phyloP scores from a whole-genome alignment of 2,888 invertebrate species.

The Chironomus tentans region DNA sequence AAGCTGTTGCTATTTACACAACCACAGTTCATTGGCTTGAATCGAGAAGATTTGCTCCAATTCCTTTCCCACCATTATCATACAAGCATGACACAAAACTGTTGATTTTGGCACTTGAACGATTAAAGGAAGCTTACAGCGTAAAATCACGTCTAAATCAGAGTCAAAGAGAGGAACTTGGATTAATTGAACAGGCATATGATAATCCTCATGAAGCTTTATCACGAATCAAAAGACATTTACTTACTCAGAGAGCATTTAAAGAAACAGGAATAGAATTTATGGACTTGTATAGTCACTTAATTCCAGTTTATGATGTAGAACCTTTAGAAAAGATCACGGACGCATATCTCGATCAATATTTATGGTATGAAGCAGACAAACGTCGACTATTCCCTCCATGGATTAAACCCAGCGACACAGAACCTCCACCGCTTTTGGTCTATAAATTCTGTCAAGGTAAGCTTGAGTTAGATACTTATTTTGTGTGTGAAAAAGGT shows the following conservation, averaged over 20 bases:
- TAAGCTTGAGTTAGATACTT: constrained; percentile 34
- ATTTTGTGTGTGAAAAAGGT: constrained; percentile 30
- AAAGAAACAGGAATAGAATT: constrained; percentile 99
- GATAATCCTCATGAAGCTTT: constrained; percentile 99
- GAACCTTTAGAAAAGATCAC: constrained; percentile 99
- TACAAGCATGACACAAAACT: constrained; percentile 99
- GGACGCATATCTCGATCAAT: constrained; percentile 98
- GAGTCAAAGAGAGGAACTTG: constrained; percentile 96
- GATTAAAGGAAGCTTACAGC: constrained; percentile 95
- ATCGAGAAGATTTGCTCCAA: constrained; percentile 95
- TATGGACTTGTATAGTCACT: constrained; percentile 98
- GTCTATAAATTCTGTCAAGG: constrained; percentile 99
- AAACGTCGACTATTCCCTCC: constrained; percentile 93
- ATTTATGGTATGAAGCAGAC: constrained; percentile 99
- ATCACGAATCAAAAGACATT: constrained; percentile 97
- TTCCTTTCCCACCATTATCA: constrained; percentile 97
- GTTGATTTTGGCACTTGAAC: constrained; percentile 89
- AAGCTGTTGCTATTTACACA: constrained; percentile 99
- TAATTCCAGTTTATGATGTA: constrained; percentile 98
- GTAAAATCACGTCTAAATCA: constrained; percentile 97
- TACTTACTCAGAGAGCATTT: constrained; percentile 95
- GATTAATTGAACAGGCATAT: constrained; percentile 98
- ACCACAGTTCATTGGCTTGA: constrained; percentile 99
- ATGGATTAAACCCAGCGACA: constrained; percentile 99
- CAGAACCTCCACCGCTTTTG: constrained; percentile 85